A percentile compares a stretch with the other conserved stretches of the same genome.
Evolutionary conservation across 2,113 vertebrate species (phyloP).

Genomic region (Cairina moschata): DNA sequence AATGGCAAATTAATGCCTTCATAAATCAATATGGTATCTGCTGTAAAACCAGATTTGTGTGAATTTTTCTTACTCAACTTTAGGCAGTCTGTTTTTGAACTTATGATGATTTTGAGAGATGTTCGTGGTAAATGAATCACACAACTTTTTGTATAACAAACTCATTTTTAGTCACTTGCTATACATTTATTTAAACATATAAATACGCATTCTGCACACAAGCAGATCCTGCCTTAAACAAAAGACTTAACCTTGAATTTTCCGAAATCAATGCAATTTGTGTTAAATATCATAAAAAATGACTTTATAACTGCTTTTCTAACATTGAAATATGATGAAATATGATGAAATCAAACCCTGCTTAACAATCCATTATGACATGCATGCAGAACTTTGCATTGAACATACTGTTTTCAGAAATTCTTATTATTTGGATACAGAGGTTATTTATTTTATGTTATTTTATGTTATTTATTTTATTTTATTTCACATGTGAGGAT

Average conservation of each 20-base stretch:
- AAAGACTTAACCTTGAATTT: not conserved
- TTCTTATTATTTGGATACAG: slow-evolving; percentile 8
- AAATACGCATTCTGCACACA: not conserved
- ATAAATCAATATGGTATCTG: slow-evolving; percentile 69
- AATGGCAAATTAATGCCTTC: slow-evolving; percentile 71
- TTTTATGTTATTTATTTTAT: not conserved
- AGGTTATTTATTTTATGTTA: not conserved
- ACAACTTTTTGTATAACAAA: not conserved
- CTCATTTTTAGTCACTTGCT: not conserved
- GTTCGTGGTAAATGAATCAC: not conserved
- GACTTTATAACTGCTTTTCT: not conserved
- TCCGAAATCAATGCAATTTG: not conserved
- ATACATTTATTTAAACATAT: not conserved
- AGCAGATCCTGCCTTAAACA: not conserved
- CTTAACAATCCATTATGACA: not conserved
- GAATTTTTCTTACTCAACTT: slow-evolving; percentile 26
- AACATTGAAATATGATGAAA: not conserved
- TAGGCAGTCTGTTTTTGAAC: not conserved
- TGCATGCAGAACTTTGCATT: not conserved
- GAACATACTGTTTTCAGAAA: not conserved
- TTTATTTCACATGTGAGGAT: not conserved
- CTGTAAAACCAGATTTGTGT: slow-evolving; percentile 10
- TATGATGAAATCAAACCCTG: not conserved
- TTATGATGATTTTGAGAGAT: not conserved
- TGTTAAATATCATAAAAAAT: not conserved